Conservation (phyloP, 2,113 vertebrate genomes). For the Rhynchopsitta pachyrhyncha region DNA sequence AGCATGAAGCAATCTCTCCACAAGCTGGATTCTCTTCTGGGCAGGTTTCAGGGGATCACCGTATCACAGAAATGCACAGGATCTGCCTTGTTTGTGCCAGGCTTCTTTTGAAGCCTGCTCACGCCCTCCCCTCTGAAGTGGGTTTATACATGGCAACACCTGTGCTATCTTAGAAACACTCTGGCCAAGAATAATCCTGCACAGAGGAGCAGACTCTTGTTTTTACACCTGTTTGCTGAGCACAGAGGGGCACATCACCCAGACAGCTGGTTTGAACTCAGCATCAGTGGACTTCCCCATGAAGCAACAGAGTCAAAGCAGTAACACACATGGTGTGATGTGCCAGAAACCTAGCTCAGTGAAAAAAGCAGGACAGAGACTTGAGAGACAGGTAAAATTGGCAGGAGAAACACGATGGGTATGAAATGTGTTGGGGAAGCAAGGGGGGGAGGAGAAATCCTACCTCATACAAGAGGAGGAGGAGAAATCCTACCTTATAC, state of each 20-base stretch:
- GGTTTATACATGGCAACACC: background rate
- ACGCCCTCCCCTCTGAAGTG: background rate
- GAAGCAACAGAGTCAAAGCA: background rate
- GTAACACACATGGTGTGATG: background rate
- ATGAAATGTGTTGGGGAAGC: accelerated
- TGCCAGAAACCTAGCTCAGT: background rate
- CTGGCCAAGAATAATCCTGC: conserved; percentile 29
- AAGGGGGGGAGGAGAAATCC: background rate
- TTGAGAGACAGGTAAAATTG: background rate
- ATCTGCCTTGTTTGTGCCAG: background rate
- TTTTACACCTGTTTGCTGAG: background rate
- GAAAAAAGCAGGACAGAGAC: background rate
- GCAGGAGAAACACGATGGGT: background rate
- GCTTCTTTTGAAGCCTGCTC: background rate
- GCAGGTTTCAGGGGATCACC: background rate
- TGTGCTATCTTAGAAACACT: background rate
- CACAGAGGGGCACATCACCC: background rate
- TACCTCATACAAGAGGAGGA: background rate
- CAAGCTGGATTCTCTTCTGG: background rate
- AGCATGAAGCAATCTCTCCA: background rate
- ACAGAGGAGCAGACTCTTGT: background rate
- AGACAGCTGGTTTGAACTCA: background rate
- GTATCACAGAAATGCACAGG: background rate
- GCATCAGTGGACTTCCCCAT: background rate
- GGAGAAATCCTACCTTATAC: background rate